Percentiles rank a stretch among this genome's conserved stretches.
Conservation (phyloP, 2,113 vertebrate species). For the Rhineura floridana region DNA sequence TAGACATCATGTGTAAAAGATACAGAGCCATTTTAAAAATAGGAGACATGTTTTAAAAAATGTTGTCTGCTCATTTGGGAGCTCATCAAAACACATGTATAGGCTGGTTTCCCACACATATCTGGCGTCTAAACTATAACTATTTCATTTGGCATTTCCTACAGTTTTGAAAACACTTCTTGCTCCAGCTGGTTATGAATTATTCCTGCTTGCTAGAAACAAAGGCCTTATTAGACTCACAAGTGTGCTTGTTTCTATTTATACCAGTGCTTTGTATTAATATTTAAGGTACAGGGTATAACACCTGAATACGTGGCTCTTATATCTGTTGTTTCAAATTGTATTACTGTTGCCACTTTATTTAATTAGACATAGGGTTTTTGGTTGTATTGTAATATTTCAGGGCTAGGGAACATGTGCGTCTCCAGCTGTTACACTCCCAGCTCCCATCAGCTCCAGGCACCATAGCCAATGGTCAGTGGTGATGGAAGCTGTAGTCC, state of each 20-base stretch:
- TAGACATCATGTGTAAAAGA: background rate
- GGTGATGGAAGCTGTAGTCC: no score
- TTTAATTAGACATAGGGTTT: background rate
- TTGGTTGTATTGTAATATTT: background rate
- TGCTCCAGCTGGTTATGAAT: conserved; percentile 42
- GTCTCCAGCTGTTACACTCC: no score
- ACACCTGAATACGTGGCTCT: background rate
- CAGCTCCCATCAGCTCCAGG: background rate
- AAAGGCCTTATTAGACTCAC: conserved; percentile 57
- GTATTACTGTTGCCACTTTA: background rate
- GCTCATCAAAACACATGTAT: background rate
- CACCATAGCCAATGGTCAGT: no score
- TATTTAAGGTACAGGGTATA: conserved; percentile 56
- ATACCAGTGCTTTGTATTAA: conserved; percentile 54
- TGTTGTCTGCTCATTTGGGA: background rate
- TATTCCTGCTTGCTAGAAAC: conserved; percentile 49
- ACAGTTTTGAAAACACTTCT: conserved; percentile 48
- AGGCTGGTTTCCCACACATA: background rate
- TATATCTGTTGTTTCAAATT: conserved; percentile 3
- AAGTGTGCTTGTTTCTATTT: conserved; percentile 53
- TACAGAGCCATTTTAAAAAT: no score
- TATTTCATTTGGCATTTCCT: conserved; percentile 32
- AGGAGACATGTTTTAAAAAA: no score
- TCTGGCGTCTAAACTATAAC: conserved; percentile 4
- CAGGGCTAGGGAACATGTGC: background rate